Evolutionary conservation across 2,113 vertebrate species (phyloP).

Genomic region (Cottus gobio): DNA sequence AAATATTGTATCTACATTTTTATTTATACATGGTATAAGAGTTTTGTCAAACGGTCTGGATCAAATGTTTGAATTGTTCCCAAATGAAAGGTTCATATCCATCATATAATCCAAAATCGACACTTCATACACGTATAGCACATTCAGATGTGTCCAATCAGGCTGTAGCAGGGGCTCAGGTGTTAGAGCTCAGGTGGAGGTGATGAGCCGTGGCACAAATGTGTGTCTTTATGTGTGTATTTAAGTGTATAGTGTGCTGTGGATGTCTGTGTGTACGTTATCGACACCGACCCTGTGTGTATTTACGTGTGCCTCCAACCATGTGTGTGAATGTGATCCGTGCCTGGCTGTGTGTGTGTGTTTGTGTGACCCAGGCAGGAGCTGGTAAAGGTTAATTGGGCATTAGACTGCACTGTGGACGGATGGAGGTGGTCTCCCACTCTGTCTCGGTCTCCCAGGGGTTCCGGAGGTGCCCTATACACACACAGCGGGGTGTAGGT

Average conservation of each 20-base stretch:
- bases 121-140: not conserved
- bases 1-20: not conserved
- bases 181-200: conserved; percentile 57
- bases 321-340: conserved; percentile 16
- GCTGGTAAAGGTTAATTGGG: conserved; percentile 86
- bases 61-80: not conserved
- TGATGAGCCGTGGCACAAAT: conserved; percentile 43
- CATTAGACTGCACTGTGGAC: conserved; percentile 78
- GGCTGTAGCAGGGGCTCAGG: conserved; percentile 27
- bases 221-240: conserved; percentile 11
- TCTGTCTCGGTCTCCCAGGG: conserved; percentile 70
- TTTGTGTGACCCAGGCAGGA: conserved; percentile 48
- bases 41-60: not conserved
- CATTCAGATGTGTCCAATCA: conserved; percentile 22
- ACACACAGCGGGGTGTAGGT: conserved; percentile 58
- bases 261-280: conserved; percentile 20
- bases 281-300: conserved; percentile 2
- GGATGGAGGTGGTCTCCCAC: conserved; percentile 67
- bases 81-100: not conserved
- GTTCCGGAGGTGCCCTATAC: conserved; percentile 77
- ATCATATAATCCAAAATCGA: not conserved
- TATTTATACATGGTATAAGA: not conserved
- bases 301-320: not conserved
- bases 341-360: conserved; percentile 1
- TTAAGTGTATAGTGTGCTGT: conserved; percentile 6